Evolutionary conservation across 2,113 vertebrate species (phyloP).

Genomic region (Bos javanicus): DNA sequence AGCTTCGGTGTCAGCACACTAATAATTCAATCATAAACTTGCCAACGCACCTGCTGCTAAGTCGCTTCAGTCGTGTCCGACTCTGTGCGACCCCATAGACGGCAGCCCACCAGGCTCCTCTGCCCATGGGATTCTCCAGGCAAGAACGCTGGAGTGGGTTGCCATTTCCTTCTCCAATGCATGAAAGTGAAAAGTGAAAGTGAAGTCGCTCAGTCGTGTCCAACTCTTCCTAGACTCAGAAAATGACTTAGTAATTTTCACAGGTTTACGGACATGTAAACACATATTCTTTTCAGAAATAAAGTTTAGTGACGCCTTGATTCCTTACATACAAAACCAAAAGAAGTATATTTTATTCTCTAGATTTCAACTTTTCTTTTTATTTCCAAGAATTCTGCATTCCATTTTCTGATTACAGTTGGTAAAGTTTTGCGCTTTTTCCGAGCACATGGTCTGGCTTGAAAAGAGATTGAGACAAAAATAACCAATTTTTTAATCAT

Average conservation of each 20-base stretch:
- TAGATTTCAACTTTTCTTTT: not conserved
- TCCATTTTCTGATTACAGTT: not conserved
- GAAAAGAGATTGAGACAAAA: constrained; percentile 63
- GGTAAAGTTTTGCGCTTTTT: constrained; percentile 46
- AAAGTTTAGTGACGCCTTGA: constrained; percentile 32
- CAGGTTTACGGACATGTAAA: not conserved
- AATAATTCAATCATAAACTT: not conserved
- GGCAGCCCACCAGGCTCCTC: too few relatives aligned
- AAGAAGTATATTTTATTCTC: constrained; percentile 48
- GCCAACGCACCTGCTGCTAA: not conserved
- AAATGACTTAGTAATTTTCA: not conserved
- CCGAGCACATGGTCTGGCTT: constrained; percentile 44
- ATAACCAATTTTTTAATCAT: constrained; percentile 70
- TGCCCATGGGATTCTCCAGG: too few relatives aligned
- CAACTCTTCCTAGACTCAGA: not conserved
- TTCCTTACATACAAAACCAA: constrained; percentile 51
- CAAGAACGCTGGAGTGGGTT: too few relatives aligned
- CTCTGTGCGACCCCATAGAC: too few relatives aligned
- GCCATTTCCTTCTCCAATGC: too few relatives aligned
- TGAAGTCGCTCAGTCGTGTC: too few relatives aligned
- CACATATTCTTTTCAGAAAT: not conserved
- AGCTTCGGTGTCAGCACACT: not conserved
- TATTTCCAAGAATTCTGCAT: not conserved
- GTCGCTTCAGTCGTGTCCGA: too few relatives aligned
- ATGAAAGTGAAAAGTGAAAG: too few relatives aligned